Conservation (phyloP, 2,113 vertebrate genomes). For the Synchiropus splendidus region DNA sequence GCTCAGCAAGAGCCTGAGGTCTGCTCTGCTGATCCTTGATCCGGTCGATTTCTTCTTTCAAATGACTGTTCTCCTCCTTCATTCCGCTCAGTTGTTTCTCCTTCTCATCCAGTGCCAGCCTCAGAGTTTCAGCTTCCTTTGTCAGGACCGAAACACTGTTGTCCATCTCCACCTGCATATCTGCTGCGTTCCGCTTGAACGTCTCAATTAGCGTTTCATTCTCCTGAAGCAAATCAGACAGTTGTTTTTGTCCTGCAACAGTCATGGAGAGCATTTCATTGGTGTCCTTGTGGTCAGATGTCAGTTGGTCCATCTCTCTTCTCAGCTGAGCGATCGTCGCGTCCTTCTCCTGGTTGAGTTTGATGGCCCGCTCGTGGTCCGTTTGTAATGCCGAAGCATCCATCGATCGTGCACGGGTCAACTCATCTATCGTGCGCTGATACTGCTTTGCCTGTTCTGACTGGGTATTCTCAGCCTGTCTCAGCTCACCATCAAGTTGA, state of each 20-base stretch:
- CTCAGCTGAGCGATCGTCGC: slow-evolving; percentile 72
- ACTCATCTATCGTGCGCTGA: slow-evolving; percentile 74
- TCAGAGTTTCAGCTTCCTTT: slow-evolving; percentile 64
- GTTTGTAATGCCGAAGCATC: slow-evolving; percentile 70
- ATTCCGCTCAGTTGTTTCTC: slow-evolving; percentile 81
- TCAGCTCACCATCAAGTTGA: slow-evolving; percentile 72
- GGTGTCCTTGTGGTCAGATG: slow-evolving; percentile 72
- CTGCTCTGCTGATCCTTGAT: slow-evolving; percentile 84
- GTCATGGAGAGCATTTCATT: slow-evolving; percentile 80
- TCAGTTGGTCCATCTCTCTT: slow-evolving; percentile 72
- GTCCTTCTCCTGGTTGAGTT: slow-evolving; percentile 81
- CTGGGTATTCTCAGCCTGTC: slow-evolving; percentile 62
- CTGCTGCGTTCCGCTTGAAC: slow-evolving; percentile 66
- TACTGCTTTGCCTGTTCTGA: slow-evolving; percentile 71
- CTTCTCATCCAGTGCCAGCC: slow-evolving; percentile 79
- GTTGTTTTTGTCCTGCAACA: slow-evolving; percentile 80
- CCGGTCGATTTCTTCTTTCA: slow-evolving; percentile 90
- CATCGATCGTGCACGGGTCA: slow-evolving; percentile 65
- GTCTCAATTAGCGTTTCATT: slow-evolving; percentile 79
- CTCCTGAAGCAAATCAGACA: slow-evolving; percentile 81
- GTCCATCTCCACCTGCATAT: slow-evolving; percentile 70
- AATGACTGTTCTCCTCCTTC: slow-evolving; percentile 95
- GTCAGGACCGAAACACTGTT: slow-evolving; percentile 36
- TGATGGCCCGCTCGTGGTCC: slow-evolving; percentile 73
- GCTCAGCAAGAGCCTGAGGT: slow-evolving; percentile 64